Base-by-base conservation (phyloP, 2,113 vertebrate species). In the Telmatochromis brachygnathus region DNA sequence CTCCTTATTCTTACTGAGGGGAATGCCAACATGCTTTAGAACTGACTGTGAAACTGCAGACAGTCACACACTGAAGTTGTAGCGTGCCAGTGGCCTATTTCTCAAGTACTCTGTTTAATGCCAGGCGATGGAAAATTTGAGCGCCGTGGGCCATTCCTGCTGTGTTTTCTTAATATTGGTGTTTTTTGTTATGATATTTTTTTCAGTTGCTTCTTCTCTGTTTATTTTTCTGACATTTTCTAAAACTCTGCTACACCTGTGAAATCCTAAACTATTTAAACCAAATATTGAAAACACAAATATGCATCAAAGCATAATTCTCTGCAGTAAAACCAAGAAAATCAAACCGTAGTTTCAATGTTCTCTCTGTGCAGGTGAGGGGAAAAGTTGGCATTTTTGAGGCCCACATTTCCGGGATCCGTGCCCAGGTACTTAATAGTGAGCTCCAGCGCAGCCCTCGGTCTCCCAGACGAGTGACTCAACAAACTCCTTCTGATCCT, bases 371-470 rank as follows among this genome's bases (percentile, higher is more conserved):
- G 68, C 91, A 96, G 95, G 95, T 96, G 82, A 93, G 93, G 86
- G 97, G 98, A 89, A 98, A 97, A 94, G 98, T 99, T 91, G 98
- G 95, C 86, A 96, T 99, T 82, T 99, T 98, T 4, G 98, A 99
- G 94, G 97, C 98, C 1, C 98, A 98, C 85, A 99, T 99, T 93
- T 97, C 96, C 1, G 95, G 92, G 91, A 95, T 94, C 42, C 94
- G 96, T 12, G 94, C 95, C 86, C 97, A 97, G 95, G 97, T 96
- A 1, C 96, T 96, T 49, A 96, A 88, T 10, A 94, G 89, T 42
- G 97, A 95, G 73, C 94, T 92, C 0, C 97, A 97, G 6, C 96
- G 95, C 19, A 98, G 97, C 92, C 98, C 98, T 13, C 95, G 96
- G 26, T 68, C 92, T 81, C 90, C 94, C 10, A 94, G 97, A 60